phyloP scores from a whole-genome alignment of 2,888 invertebrate genomes.

The Litoditis marina region DNA sequence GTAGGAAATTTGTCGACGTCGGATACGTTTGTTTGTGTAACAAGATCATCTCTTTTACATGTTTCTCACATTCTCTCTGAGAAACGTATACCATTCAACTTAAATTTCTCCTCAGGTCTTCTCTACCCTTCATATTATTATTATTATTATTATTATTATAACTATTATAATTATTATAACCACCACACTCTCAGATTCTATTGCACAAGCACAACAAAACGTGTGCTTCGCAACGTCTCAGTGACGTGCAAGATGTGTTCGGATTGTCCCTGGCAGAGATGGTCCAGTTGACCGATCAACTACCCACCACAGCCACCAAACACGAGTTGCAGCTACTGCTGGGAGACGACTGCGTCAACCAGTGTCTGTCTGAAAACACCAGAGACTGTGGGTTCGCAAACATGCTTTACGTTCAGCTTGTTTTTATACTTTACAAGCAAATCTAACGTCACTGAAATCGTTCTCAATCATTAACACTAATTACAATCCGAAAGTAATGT shows the following conservation, averaged over 20 bases:
- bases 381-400: slow-evolving; percentile 23
- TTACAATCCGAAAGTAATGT: too few relatives aligned
- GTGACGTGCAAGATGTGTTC: slow-evolving; percentile 27
- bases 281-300: slow-evolving; percentile 21
- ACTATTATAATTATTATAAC: slow-evolving; percentile 2
- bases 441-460: too few relatives aligned
- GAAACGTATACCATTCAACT: too few relatives aligned
- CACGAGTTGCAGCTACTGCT: slow-evolving; percentile 23
- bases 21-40: too few relatives aligned
- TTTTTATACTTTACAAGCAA: neutral
- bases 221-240: slow-evolving; percentile 23
- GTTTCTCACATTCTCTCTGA: too few relatives aligned
- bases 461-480: too few relatives aligned
- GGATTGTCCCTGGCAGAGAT: slow-evolving; percentile 25
- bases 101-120: neutral
- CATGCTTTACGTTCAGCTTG: neutral
- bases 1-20: too few relatives aligned
- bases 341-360: slow-evolving; percentile 25
- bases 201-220: slow-evolving; percentile 15
- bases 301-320: slow-evolving; percentile 25
- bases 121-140: neutral
- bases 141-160: neutral
- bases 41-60: too few relatives aligned
- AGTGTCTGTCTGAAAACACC: slow-evolving; percentile 35
- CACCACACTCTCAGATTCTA: slow-evolving; percentile 20